These are phyloP conservation scores for Pseudochirops corinnae DNA, from an alignment of 2,797 vertebrate species.

Conservation along the genomic window DNA sequence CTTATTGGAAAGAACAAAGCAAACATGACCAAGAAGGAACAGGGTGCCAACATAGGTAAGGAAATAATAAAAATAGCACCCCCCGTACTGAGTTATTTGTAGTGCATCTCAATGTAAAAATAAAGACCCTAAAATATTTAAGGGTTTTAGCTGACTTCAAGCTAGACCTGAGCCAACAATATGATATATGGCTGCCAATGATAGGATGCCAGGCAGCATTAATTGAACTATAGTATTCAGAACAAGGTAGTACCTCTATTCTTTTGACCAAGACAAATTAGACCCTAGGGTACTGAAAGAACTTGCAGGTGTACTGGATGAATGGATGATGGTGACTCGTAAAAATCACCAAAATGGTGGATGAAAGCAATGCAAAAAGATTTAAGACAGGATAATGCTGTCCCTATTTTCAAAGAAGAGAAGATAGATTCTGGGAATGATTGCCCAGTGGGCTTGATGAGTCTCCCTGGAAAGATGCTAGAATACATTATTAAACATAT, in stretches of 20 bases:
- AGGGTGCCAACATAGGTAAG: neutral
- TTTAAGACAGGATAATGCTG: neutral
- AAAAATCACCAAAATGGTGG: neutral
- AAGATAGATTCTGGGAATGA: neutral
- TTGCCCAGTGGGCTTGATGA: neutral
- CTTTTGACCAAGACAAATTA: neutral
- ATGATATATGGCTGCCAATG: neutral
- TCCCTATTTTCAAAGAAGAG: neutral
- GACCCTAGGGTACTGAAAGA: neutral
- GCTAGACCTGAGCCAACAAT: neutral
- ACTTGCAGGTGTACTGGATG: neutral
- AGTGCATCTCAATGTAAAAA: neutral
- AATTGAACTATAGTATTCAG: neutral
- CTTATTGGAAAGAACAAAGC: neutral
- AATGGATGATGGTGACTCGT: neutral
- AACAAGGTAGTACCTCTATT: neutral
- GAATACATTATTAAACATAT: conserved; percentile 2
- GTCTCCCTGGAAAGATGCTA: neutral
- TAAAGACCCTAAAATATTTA: neutral
- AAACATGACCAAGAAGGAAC: neutral
- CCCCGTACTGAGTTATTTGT: neutral
- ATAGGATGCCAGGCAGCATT: neutral
- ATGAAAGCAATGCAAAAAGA: neutral
- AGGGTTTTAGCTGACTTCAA: neutral
- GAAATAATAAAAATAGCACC: neutral